Evolutionary conservation across 2,113 vertebrate species (phyloP), one percentile per base, ranked within the genome.

Genomic region (Syngnathus typhle): DNA sequence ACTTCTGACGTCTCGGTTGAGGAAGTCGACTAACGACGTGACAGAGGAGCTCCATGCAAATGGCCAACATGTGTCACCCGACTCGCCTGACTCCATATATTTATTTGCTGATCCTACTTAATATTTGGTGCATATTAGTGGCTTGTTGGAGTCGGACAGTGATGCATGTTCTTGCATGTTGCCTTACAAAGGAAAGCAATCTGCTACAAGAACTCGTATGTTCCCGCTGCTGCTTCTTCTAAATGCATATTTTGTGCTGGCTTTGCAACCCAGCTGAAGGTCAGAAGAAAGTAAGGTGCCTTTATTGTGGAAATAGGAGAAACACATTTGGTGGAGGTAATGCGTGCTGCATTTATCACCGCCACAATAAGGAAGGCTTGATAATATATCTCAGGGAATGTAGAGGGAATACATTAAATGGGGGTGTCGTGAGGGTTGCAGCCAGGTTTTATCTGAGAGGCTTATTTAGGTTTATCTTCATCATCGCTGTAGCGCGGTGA

Each of bases 231-330:
- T 76, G 81, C 84, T 88, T 85, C 79, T 79, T 88, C 87, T 90
- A 89, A 91, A 92, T 90, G 89, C 89, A 86, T 89, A 91, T 91
- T 92, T 91, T 91, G 85, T 91, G 90, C 90, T 92, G 90, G 87
- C 90, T 91, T 85, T 84, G 90, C 90, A 91, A 78, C 81, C 80
- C 41, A 27, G 77, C 78, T 92, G 90, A 92, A 92, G 90, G 91
- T 92, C 91, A 90, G 80, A 70, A 84, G 69, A 75, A 87, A 84
- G 80, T 72, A 80, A 83, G 84, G 80, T 78, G 83, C 82, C 82
- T 87, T 89, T 84, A 80, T 84, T 84, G 86, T 88, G 85, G 83
- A 83, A 89, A 89, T 66, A 68, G 81, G 85, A 83, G 76, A 82
- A 86, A 88, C 82, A 82, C 82, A 85, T 82, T 82, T 81, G 73